Evolutionary conservation across 1,140 invertebrate genomes (phyloP), one percentile per base, ranked within the genome.

Genomic region (Drosophila bifasciata): DNA sequence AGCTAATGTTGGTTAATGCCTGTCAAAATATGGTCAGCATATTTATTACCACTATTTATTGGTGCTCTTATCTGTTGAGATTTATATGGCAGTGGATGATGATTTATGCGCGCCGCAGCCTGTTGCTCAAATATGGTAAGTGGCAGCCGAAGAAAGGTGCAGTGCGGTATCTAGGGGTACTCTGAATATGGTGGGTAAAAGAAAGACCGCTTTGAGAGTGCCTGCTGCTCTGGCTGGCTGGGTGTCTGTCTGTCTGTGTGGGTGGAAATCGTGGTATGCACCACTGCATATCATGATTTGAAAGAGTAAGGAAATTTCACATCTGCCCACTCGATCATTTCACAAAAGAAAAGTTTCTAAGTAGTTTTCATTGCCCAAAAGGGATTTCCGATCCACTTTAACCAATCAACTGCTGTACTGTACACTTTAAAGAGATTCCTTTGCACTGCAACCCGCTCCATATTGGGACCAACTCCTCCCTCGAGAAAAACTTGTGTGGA

Each of bases 91-190:
- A 36, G 4, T 46, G 28, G 41, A 13, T 40, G 13, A n/a, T 68
- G 64, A 68, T 68, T 68, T 67, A 67, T 67, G 46, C 17, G 44
- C 61, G 60, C 15, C 39, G 44, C 2, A 11, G 32, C 11, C 32
- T 5, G 11, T 36, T 66, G 63, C 39, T 67, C 63, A 52, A 67
- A 67, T 67, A 66, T 64, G 63, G 63, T 28, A 67, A 52, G 60
- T 9, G 40, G 46, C 41, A 61, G 45, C 17, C 28, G 16, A 64
- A 49, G 48, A 57, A 23, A 28, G 55, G 41, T 46, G 28, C 25
- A 7, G 6, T 56, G 44, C 7, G 21, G 19, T 48, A 16, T 17
- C 25, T 7, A 9, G 28, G 25, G 8, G 25, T 28, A 7, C 8
- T 57, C 28, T 67, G 11, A 39, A 40, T 70, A 70, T 71, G 64